Percentiles rank a stretch among this genome's conserved stretches.
Evolutionary conservation across 92 coral and sea anemone genomes (phyloP).

Genomic region (Chrysogorgia sp.): DNA sequence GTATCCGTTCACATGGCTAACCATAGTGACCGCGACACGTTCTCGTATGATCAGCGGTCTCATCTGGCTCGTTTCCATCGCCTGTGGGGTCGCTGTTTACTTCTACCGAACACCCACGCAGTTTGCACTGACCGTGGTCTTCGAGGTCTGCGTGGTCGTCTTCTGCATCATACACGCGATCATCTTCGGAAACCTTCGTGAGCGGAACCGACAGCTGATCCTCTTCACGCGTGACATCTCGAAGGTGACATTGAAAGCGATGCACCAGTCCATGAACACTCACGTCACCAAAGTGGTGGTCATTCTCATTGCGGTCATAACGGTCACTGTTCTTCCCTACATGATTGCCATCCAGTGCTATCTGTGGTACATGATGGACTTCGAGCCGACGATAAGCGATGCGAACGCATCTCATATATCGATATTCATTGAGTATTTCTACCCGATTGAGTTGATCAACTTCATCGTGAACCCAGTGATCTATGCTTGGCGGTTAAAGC

Average conservation of each 20-base stretch:
- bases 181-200: background rate
- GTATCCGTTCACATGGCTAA: background rate
- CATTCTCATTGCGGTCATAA: background rate
- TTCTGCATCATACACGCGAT: background rate
- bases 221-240: slow-evolving; percentile 11
- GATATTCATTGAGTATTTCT: slow-evolving; percentile 9
- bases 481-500: slow-evolving; percentile 26
- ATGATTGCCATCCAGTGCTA: slow-evolving; percentile 10
- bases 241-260: background rate
- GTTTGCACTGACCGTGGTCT: slow-evolving; percentile 7
- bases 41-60: background rate
- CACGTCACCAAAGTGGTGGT: slow-evolving; percentile 31
- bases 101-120: background rate
- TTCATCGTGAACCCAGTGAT: slow-evolving; percentile 19
- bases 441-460: slow-evolving; percentile 28
- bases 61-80: slow-evolving; percentile 13
- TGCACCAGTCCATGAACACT: slow-evolving; percentile 2
- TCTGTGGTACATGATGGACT: background rate
- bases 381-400: background rate
- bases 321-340: slow-evolving; percentile 19
- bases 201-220: background rate
- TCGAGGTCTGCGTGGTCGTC: slow-evolving; percentile 3
- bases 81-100: slow-evolving; percentile 8
- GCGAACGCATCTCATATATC: background rate
- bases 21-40: slow-evolving; percentile 12